Conservation (phyloP, 2,888 invertebrate species). For the Meiosimyza platycephala region DNA sequence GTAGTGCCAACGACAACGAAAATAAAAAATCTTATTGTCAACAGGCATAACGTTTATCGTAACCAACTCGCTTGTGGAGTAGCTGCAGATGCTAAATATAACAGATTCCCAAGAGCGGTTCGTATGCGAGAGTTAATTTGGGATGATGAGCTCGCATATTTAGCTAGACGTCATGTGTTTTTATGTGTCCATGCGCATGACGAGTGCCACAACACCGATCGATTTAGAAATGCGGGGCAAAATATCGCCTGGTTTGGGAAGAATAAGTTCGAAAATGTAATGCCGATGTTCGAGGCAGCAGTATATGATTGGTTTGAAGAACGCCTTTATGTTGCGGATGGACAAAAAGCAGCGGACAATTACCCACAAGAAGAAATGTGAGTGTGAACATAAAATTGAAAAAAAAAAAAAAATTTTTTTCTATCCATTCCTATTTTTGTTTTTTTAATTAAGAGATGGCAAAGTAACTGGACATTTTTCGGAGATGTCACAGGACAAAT, state of each 20-base stretch:
- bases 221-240: slow-evolving; percentile 39
- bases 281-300: no score
- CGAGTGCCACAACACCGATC: slow-evolving; percentile 39
- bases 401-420: no score
- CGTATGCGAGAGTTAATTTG: slow-evolving; percentile 48
- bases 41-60: slow-evolving; percentile 43
- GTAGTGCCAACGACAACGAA: slow-evolving; percentile 44
- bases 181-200: slow-evolving; percentile 37
- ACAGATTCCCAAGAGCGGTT: slow-evolving; percentile 40
- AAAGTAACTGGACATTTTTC: no score
- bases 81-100: background rate
- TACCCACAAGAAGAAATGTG: no score
- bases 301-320: no score
- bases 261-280: no score
- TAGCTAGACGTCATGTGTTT: slow-evolving; percentile 41
- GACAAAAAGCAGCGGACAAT: no score
- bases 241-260: slow-evolving; percentile 28
- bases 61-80: slow-evolving; percentile 41
- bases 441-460: no score
- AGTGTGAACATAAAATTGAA: no score
- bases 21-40: slow-evolving; percentile 38
- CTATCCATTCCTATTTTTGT: no score
- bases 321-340: no score
- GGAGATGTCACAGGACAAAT: no score
- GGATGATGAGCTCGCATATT: slow-evolving; percentile 46